These are phyloP conservation scores for Malurus leucopterus DNA, from an alignment of 2,797 vertebrate species.

Conservation along the genomic window DNA sequence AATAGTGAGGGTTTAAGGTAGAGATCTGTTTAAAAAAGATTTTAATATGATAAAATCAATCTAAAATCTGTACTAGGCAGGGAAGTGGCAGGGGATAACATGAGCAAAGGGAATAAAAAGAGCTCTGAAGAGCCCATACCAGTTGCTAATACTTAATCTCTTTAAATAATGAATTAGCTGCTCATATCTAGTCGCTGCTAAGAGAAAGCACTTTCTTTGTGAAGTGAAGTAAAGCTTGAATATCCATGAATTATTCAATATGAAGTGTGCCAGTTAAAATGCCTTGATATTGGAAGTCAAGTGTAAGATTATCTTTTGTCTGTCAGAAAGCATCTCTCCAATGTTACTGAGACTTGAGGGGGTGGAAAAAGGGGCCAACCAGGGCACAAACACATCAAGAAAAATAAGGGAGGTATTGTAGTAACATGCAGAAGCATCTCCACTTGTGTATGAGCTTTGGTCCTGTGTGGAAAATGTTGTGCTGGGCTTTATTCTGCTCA, in stretches of 20 bases:
- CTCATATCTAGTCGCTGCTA: constrained; percentile 95
- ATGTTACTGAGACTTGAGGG: constrained; percentile 64
- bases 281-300: constrained; percentile 97
- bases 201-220: constrained; percentile 98
- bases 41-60: constrained; percentile 74
- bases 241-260: constrained; percentile 98
- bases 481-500: not conserved
- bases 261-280: constrained; percentile 96
- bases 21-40: constrained; percentile 40
- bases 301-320: constrained; percentile 94
- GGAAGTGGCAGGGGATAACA: constrained; percentile 76
- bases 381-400: constrained; percentile 43
- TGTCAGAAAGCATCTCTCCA: constrained; percentile 91
- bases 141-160: constrained; percentile 90
- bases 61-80: constrained; percentile 71
- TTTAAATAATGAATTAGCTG: constrained; percentile 99
- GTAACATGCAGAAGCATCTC: not conserved
- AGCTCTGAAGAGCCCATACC: constrained; percentile 73
- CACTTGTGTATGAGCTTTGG: not conserved
- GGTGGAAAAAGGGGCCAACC: constrained; percentile 64
- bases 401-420: constrained; percentile 6
- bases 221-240: constrained; percentile 95
- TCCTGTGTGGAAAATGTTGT: not conserved
- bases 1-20: constrained; percentile 54
- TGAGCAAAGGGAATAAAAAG: constrained; percentile 83